These are phyloP conservation scores for Laticauda colubrina DNA, from an alignment of 2,113 vertebrate species.

Conservation along the genomic window DNA sequence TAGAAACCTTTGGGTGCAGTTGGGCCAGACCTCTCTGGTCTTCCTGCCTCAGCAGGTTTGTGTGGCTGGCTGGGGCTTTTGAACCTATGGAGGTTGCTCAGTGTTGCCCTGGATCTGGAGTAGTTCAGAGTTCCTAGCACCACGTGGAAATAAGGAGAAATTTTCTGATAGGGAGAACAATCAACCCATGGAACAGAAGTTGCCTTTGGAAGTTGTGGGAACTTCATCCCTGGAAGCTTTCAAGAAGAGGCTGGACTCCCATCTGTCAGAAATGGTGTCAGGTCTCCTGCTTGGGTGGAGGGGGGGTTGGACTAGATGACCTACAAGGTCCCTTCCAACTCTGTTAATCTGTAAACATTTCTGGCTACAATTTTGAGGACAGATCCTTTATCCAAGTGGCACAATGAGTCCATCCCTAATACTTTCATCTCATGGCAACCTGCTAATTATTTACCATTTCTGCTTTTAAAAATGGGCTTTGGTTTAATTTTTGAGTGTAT, in stretches of 20 bases:
- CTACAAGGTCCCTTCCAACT: too few species aligned
- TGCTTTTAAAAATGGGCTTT: not conserved
- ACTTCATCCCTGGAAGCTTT: too few species aligned
- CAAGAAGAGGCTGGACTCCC: too few species aligned
- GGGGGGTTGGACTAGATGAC: too few species aligned
- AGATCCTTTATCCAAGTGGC: not conserved
- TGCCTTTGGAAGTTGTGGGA: too few species aligned
- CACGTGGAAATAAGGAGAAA: too few species aligned
- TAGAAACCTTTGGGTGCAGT: not conserved
- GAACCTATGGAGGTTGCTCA: not conserved
- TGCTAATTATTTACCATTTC: not conserved
- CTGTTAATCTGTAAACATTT: not conserved
- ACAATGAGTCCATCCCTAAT: not conserved
- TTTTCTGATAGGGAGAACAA: too few species aligned
- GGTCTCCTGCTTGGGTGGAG: too few species aligned
- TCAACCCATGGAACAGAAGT: too few species aligned
- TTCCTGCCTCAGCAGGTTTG: not conserved
- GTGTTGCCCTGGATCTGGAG: not conserved
- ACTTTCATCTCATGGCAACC: not conserved
- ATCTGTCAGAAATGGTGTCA: too few species aligned
- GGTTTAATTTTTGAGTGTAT: not conserved
- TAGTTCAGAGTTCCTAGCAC: not conserved
- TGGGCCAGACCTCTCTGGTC: not conserved
- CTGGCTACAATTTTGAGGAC: not conserved
- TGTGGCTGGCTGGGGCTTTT: not conserved